Evolutionary conservation across 2,888 invertebrate genomes (phyloP), one percentile per base, ranked within the genome.

Genomic region (Drosophila infuscata): DNA sequence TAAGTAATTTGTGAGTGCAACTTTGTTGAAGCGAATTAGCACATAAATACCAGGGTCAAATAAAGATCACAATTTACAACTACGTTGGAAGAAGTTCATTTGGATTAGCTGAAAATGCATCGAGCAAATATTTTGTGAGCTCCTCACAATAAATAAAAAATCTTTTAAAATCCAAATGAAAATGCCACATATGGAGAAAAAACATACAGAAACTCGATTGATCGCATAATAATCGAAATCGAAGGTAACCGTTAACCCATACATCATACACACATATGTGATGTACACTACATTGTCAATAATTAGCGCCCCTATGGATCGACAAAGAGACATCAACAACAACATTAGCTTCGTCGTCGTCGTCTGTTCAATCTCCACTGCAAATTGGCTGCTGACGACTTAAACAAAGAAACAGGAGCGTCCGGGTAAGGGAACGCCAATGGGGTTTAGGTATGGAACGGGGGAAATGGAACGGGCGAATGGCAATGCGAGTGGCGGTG

Each of bases 391-490:
- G 73, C 52, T 61, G 73, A 70, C 74, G 38, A 41, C 35, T 41
- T 38, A 64, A 78, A 74, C 78, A 74, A 74, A 77, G 78, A 59
- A 77, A 57, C 60, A 74, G 78, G 64, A 77, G 72, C 59, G 60
- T 32, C 29, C 30, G 38, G 38, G 32, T 29, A 25, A 46, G 41
- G 35, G 35, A 6, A 38, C 15, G 49, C 6, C 7, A 20, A 25
- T 9, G 33, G 12, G 29, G 11, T 41, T n/a, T 3, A n/a, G 32
- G 20, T 20, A 17, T 53, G 12, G 9, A n/a, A 49, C 5, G 49
- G 36, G 4, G 56, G 9, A 29, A 29, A 41, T 38, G 38, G 32
- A 30, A 25, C 20, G 20, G 33, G 59, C 35, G 36, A 25, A 41
- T 29, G 30, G 30, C 56, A 20, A 38, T 32, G 30, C 46, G 25